phyloP scores from a whole-genome alignment of 2,113 vertebrate species.

The Marcusenius ussheri region DNA sequence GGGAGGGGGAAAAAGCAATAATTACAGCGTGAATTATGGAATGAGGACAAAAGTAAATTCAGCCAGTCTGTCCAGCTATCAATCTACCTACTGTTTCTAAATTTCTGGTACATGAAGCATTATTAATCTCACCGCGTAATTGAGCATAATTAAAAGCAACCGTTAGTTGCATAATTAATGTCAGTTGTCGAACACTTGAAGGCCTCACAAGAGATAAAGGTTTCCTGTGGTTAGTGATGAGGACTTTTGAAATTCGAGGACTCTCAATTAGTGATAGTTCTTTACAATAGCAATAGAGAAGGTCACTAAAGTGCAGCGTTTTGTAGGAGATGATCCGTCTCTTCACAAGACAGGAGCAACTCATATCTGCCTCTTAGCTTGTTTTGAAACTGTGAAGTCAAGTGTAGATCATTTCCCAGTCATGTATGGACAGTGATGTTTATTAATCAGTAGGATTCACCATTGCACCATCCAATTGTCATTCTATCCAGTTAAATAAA shows the following conservation, averaged over 20 bases:
- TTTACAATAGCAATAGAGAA: conserved; percentile 26
- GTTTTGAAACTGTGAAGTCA: neutral
- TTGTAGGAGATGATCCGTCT: neutral
- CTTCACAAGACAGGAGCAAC: neutral
- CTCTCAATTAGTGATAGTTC: conserved; percentile 19
- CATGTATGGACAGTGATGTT: neutral
- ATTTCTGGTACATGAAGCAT: conserved; percentile 45
- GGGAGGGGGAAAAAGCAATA: conserved; percentile 40
- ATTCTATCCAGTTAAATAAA: neutral
- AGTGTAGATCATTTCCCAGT: neutral
- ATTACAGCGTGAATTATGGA: conserved; percentile 58
- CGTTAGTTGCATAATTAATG: conserved; percentile 64
- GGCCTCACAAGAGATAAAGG: conserved; percentile 44
- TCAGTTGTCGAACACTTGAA: conserved; percentile 56
- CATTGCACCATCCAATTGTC: neutral
- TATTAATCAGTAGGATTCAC: neutral
- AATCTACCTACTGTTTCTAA: conserved; percentile 58
- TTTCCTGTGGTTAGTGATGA: conserved; percentile 37
- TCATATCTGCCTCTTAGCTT: neutral
- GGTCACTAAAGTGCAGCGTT: conserved; percentile 17
- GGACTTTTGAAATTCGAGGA: conserved; percentile 27
- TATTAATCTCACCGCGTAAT: conserved; percentile 60
- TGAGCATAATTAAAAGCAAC: conserved; percentile 61
- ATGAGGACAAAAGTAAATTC: conserved; percentile 50
- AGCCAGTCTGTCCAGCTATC: conserved; percentile 54